Percentiles rank a stretch among this genome's conserved stretches.
Conservation (phyloP, 2,797 vertebrate genomes). For the Crenuchus spilurus region DNA sequence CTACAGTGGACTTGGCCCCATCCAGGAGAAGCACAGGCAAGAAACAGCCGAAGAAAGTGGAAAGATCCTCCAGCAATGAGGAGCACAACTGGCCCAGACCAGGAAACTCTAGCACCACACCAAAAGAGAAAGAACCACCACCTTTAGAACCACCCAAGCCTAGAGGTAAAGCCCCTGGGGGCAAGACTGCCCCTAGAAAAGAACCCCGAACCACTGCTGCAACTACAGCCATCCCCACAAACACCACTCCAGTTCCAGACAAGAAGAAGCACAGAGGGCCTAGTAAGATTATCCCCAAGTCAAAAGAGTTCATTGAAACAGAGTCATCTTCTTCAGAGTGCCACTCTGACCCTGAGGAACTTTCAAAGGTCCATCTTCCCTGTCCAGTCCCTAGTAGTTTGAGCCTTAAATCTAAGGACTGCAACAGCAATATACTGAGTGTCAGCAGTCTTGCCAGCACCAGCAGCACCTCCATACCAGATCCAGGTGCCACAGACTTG, state of each 20-base stretch:
- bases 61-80: slow-evolving; percentile 85
- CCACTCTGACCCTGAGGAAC: slow-evolving; percentile 91
- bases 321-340: slow-evolving; percentile 95
- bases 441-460: slow-evolving; percentile 81
- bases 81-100: slow-evolving; percentile 88
- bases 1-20: slow-evolving; percentile 79
- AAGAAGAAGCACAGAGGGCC: slow-evolving; percentile 93
- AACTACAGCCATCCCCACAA: slow-evolving; percentile 55
- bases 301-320: slow-evolving; percentile 94
- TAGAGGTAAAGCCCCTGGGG: slow-evolving; percentile 82
- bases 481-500: slow-evolving; percentile 78
- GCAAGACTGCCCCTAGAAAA: slow-evolving; percentile 92
- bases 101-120: slow-evolving; percentile 81
- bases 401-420: slow-evolving; percentile 79
- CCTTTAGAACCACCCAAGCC: slow-evolving; percentile 83
- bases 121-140: slow-evolving; percentile 90
- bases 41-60: slow-evolving; percentile 91
- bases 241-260: slow-evolving; percentile 72
- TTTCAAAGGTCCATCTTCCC: slow-evolving; percentile 79
- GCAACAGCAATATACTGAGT: slow-evolving; percentile 78
- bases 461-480: slow-evolving; percentile 82
- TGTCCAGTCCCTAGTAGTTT: slow-evolving; percentile 66
- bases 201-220: slow-evolving; percentile 83
- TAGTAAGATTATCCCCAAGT: slow-evolving; percentile 91
- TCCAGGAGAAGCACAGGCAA: slow-evolving; percentile 88